A percentile compares a stretch with the other conserved stretches of the same genome.
phyloP scores from a whole-genome alignment of 2,797 vertebrate species.

The Sebastes taczanowskii region DNA sequence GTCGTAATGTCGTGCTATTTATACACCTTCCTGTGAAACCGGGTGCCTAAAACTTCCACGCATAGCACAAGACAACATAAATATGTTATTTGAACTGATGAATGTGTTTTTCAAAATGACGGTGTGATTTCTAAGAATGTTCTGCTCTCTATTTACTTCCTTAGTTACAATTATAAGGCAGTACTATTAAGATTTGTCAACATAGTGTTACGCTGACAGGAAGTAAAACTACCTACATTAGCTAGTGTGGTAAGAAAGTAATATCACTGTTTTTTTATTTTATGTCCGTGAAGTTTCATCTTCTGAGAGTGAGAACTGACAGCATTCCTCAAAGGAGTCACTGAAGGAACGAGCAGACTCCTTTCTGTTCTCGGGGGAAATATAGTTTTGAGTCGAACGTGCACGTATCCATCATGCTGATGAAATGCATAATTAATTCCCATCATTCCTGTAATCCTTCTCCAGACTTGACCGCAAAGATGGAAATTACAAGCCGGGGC shows the following conservation, averaged over 20 bases:
- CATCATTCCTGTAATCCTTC: slow-evolving; percentile 70
- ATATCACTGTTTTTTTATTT: slow-evolving; percentile 34
- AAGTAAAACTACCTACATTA: background rate
- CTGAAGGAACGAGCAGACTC: slow-evolving; percentile 30
- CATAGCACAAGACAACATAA: too few relatives aligned
- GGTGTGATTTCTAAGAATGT: background rate
- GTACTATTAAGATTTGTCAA: background rate
- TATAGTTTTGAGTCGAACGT: slow-evolving; percentile 70
- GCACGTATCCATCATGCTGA: slow-evolving; percentile 71
- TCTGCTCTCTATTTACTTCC: background rate
- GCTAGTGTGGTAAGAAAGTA: background rate
- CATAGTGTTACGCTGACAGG: background rate
- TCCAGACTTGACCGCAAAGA: slow-evolving; percentile 60
- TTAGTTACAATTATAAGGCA: background rate
- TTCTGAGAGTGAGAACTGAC: slow-evolving; percentile 55
- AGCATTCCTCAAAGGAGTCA: slow-evolving; percentile 57
- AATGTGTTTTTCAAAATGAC: background rate
- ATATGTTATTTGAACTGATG: background rate
- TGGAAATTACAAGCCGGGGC: slow-evolving; percentile 45
- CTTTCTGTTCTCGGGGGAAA: slow-evolving; percentile 67
- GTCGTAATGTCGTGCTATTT: too few relatives aligned
- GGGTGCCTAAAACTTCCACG: background rate
- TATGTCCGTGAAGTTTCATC: slow-evolving; percentile 52
- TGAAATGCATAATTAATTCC: slow-evolving; percentile 82
- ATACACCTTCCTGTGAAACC: rapidly evolving